Conservation (phyloP, 2,113 vertebrate species). For the Crotalus helleri region DNA sequence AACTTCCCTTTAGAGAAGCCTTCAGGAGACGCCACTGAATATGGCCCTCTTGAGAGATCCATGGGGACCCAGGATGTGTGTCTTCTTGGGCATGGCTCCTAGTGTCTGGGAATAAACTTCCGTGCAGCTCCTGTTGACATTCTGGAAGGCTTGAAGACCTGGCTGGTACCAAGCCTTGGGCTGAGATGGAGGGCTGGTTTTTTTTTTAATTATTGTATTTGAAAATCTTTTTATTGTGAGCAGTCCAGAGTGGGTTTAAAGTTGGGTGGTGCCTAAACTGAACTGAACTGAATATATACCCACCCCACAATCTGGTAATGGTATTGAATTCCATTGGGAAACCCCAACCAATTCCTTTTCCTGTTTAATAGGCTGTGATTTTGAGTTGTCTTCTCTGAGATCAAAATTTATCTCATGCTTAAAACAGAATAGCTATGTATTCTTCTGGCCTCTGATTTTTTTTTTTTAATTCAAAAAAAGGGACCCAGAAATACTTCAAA, state of each 20-base stretch:
- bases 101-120: not conserved
- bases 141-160: not conserved
- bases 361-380: not conserved
- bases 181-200: not conserved
- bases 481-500: not conserved
- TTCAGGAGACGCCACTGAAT: not conserved
- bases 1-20: not conserved
- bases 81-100: not conserved
- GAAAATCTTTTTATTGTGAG: not conserved
- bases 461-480: not conserved
- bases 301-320: not conserved
- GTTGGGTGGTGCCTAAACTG: not conserved
- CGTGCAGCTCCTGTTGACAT: not conserved
- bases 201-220: not conserved
- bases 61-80: not conserved
- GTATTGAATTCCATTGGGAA: not conserved
- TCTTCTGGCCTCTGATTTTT: not conserved
- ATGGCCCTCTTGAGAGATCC: not conserved
- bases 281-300: not conserved
- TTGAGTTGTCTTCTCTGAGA: not conserved
- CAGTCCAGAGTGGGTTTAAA: not conserved
- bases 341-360: not conserved
- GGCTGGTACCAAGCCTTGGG: not conserved
- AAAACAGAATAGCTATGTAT: not conserved
- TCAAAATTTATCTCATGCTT: not conserved